These are phyloP conservation scores for Zeus faber DNA, from an alignment of 2,113 vertebrate genomes.

Conservation along the genomic window DNA sequence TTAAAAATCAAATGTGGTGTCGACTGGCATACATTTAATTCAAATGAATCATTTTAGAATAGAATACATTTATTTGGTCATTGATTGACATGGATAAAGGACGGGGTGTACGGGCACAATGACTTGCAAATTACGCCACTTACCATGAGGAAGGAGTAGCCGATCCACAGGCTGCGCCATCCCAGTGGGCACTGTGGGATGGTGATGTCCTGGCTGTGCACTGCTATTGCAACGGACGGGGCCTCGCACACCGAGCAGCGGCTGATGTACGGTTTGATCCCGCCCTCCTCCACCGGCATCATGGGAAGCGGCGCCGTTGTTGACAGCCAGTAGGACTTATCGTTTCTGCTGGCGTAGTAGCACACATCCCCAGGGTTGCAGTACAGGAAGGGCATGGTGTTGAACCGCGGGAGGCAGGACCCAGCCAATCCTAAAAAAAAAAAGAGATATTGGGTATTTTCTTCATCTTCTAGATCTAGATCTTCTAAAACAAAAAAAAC, in stretches of 20 bases:
- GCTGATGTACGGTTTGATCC: constrained; percentile 93
- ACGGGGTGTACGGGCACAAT: no score
- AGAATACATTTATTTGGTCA: no score
- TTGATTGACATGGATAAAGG: no score
- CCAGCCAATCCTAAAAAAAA: constrained; percentile 84
- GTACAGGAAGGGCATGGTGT: constrained; percentile 97
- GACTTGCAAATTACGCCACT: no score
- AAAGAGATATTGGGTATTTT: constrained; percentile 1
- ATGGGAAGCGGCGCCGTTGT: constrained; percentile 95
- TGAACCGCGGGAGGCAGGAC: constrained; percentile 92
- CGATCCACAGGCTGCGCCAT: constrained; percentile 97
- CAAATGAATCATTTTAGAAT: no score
- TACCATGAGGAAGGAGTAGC: constrained; percentile 98
- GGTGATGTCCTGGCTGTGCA: constrained; percentile 92
- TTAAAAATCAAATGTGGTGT: no score
- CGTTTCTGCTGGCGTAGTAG: constrained; percentile 94
- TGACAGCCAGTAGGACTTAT: constrained; percentile 98
- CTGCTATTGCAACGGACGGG: constrained; percentile 90
- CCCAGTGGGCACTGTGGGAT: constrained; percentile 92
- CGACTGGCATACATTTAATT: no score
- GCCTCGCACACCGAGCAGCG: constrained; percentile 96
- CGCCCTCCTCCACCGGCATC: constrained; percentile 92
- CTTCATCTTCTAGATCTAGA: not conserved
- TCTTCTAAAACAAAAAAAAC: no score
- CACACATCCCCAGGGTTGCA: constrained; percentile 95